These are phyloP conservation scores for Gallinago jamesoni DNA, from an alignment of 2,113 vertebrate species.

Conservation along the genomic window DNA sequence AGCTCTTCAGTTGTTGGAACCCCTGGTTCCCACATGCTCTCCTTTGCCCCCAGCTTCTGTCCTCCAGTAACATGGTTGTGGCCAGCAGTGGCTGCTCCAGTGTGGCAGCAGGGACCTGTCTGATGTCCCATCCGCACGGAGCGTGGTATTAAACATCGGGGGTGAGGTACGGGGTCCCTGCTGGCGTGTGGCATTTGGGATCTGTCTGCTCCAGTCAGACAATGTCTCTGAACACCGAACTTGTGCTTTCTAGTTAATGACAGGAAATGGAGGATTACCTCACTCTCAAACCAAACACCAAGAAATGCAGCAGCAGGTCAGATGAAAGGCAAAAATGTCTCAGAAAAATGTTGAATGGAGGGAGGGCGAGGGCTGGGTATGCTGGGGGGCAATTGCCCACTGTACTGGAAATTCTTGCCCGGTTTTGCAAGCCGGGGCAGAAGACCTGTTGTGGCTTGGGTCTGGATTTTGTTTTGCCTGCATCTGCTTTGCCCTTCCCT, in stretches of 20 bases:
- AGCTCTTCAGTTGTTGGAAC: not conserved
- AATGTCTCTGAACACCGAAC: not conserved
- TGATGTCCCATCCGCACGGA: not conserved
- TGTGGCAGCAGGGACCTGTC: not conserved
- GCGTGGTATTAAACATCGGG: not conserved
- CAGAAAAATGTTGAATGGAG: not conserved
- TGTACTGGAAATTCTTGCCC: not conserved
- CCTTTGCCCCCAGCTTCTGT: not conserved
- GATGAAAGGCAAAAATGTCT: constrained; percentile 22
- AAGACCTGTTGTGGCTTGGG: not conserved
- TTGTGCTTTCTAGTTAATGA: constrained; percentile 65
- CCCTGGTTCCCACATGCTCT: not conserved
- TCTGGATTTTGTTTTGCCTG: constrained; percentile 22
- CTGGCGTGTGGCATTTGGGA: not conserved
- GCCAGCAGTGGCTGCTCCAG: not conserved
- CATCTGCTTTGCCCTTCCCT: not conserved
- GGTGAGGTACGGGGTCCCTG: not conserved
- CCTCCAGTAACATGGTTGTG: fast-evolving
- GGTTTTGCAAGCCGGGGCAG: not conserved
- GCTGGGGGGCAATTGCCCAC: not conserved
- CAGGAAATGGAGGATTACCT: constrained; percentile 78
- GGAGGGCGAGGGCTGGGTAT: not conserved
- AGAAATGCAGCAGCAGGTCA: not conserved
- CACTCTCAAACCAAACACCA: constrained; percentile 30
- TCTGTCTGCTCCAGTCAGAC: not conserved